A percentile compares a stretch with the other conserved stretches of the same genome.
These are phyloP conservation scores for Sylvia atricapilla DNA, from an alignment of 2,113 vertebrate genomes.

Conservation along the genomic window DNA sequence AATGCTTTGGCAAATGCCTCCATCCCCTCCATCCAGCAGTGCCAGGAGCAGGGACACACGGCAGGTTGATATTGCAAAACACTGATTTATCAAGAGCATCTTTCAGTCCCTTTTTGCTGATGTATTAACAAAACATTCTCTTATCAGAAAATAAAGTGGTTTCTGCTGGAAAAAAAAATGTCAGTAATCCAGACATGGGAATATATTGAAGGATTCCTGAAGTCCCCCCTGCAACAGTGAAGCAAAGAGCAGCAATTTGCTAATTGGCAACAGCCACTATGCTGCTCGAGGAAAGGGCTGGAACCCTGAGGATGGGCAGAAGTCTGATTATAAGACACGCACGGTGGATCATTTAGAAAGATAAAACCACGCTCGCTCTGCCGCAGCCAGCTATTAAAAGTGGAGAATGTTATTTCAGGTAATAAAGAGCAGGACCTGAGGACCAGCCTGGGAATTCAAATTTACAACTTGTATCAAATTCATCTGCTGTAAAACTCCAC, in stretches of 20 bases:
- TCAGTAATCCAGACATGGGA: not conserved
- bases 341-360: constrained; percentile 8
- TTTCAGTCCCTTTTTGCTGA: not conserved
- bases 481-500: constrained; percentile 57
- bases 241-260: not conserved
- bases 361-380: not conserved
- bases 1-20: not conserved
- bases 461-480: constrained; percentile 62
- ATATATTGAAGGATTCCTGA: not conserved
- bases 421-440: constrained; percentile 43
- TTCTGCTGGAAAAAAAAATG: not conserved
- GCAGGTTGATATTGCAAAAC: not conserved
- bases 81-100: not conserved
- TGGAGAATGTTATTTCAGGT: constrained; percentile 45
- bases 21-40: not conserved
- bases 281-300: not conserved
- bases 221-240: not conserved
- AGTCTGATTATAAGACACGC: not conserved
- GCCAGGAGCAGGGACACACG: not conserved
- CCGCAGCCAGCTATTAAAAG: constrained; percentile 32
- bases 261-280: not conserved
- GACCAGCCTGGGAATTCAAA: constrained; percentile 49
- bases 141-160: not conserved
- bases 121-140: not conserved
- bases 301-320: not conserved